These are phyloP conservation scores for Hydractinia symbiolongicarpus DNA, from an alignment of 30 jellyfish, hydroid and myxozoan genomes.

Conservation along the genomic window DNA sequence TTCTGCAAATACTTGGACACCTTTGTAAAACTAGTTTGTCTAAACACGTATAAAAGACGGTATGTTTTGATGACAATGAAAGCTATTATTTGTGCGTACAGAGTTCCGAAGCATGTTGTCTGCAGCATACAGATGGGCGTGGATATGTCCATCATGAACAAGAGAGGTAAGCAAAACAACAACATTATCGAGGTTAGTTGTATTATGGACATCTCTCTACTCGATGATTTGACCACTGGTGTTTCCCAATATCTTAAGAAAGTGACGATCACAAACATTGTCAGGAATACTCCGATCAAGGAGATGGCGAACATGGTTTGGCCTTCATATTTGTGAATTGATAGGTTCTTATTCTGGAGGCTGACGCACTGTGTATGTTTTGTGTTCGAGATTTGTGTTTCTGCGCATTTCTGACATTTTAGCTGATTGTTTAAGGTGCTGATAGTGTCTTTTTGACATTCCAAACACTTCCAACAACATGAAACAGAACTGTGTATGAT, in stretches of 20 bases:
- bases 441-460: conserved; percentile 48
- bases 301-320: conserved; percentile 33
- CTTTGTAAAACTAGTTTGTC: conserved; percentile 39
- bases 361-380: conserved; percentile 50
- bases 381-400: conserved; percentile 36
- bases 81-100: conserved; percentile 48
- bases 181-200: conserved; percentile 40
- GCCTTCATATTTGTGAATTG: conserved; percentile 33
- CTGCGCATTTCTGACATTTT: conserved; percentile 44
- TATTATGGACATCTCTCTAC: conserved; percentile 56
- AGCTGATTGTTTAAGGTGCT: conserved; percentile 31
- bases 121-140: conserved; percentile 43
- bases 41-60: conserved; percentile 58
- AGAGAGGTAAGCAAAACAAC: conserved; percentile 48
- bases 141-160: conserved; percentile 38
- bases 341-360: conserved; percentile 27
- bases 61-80: conserved; percentile 60
- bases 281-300: conserved; percentile 34
- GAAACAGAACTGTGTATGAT: conserved; percentile 50
- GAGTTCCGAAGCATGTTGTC: conserved; percentile 44
- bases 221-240: conserved; percentile 68
- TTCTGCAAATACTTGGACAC: conserved; percentile 41
- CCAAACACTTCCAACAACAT: conserved; percentile 86
- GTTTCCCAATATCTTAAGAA: conserved; percentile 56
- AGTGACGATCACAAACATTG: conserved; percentile 22